Percentiles rank a stretch among this genome's conserved stretches.
These are phyloP conservation scores for Cherax quadricarinatus DNA, from an alignment of 1,140 invertebrate genomes.

Conservation along the genomic window DNA sequence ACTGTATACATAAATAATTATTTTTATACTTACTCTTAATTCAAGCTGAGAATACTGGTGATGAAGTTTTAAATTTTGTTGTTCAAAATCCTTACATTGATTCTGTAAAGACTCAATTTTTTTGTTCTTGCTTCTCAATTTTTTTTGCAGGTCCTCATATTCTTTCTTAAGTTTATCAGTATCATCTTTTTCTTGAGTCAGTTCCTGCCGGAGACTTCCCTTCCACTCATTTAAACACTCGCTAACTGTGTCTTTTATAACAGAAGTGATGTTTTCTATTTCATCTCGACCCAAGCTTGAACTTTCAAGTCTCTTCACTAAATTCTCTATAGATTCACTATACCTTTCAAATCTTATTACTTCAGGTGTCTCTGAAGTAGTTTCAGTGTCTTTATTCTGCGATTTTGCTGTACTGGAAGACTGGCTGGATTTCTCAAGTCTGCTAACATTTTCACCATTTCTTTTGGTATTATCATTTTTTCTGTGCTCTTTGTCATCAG, in stretches of 20 bases:
- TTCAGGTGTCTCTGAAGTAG: background rate
- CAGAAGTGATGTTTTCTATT: conserved; percentile 9
- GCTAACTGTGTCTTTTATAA: conserved; percentile 41
- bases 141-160: conserved; percentile 49
- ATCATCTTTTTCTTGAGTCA: background rate
- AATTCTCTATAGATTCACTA: conserved; percentile 15
- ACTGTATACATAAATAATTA: no score
- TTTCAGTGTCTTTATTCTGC: background rate
- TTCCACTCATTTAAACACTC: conserved; percentile 48
- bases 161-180: conserved; percentile 12
- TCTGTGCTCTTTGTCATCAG: background rate
- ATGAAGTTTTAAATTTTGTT: conserved; percentile 33
- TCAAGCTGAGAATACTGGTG: conserved; percentile 33
- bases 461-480: background rate
- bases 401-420: background rate
- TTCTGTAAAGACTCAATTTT: conserved; percentile 40
- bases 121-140: conserved; percentile 28
- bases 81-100: conserved; percentile 20
- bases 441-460: background rate
- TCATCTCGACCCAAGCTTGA: conserved; percentile 20
- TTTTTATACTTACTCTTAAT: conserved; percentile 1
- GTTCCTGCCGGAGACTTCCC: conserved; percentile 37
- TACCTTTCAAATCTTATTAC: conserved; percentile 11
- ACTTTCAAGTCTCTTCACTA: conserved; percentile 46
- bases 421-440: background rate